Conservation (phyloP, 1,140 invertebrate species). For the Leptestheria dahalacensis region DNA sequence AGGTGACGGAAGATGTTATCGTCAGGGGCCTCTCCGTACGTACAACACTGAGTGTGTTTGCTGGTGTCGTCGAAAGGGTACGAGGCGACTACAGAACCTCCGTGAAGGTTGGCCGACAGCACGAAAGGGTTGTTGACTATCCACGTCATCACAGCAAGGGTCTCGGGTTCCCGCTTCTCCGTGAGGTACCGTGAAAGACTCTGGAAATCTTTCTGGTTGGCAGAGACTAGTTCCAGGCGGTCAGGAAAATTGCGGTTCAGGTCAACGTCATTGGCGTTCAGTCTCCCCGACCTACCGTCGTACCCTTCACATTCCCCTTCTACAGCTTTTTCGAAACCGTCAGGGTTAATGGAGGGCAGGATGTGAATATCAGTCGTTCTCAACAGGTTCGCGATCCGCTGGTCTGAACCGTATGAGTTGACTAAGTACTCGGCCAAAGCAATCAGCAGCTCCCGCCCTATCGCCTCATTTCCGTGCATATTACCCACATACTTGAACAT, state of each 20-base stretch:
- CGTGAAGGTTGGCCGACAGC: constrained; percentile 34
- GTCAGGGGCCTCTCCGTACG: constrained; percentile 26
- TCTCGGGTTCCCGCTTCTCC: constrained; percentile 32
- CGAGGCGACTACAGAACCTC: constrained; percentile 34
- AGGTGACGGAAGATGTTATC: constrained; percentile 26
- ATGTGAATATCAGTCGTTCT: constrained; percentile 74
- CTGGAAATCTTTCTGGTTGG: background rate
- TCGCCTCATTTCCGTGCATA: constrained; percentile 48
- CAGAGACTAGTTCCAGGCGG: constrained; percentile 19
- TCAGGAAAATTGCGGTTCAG: constrained; percentile 31
- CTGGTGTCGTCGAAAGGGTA: constrained; percentile 30
- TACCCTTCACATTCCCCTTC: constrained; percentile 8
- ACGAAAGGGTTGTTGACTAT: constrained; percentile 33
- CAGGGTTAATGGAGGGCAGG: constrained; percentile 83
- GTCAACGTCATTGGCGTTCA: constrained; percentile 29
- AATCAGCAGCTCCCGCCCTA: constrained; percentile 39
- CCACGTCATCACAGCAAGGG: constrained; percentile 38
- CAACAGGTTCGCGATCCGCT: constrained; percentile 49
- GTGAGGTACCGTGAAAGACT: constrained; percentile 4
- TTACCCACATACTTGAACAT: constrained; percentile 46
- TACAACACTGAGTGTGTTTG: constrained; percentile 13
- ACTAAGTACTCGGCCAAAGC: constrained; percentile 36
- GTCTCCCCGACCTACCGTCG: constrained; percentile 16
- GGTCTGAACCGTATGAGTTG: constrained; percentile 21
- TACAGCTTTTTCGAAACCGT: constrained; percentile 63